phyloP scores from a whole-genome alignment of 2,113 vertebrate genomes.

The Rhynchopsitta pachyrhyncha region DNA sequence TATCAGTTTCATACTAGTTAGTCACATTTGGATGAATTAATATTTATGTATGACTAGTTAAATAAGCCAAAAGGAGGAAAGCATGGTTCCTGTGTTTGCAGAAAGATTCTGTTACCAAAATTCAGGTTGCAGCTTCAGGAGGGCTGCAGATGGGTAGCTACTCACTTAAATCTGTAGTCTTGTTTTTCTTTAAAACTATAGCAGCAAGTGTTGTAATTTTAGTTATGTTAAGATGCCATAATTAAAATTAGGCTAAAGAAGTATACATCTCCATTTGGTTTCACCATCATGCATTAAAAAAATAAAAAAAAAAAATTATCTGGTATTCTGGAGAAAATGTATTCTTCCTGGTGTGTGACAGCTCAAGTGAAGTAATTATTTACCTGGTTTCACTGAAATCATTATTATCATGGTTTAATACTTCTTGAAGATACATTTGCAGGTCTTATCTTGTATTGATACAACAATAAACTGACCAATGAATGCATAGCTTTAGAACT shows the following conservation, averaged over 20 bases:
- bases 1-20: neutral
- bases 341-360: neutral
- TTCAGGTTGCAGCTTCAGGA: neutral
- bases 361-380: neutral
- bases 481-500: neutral
- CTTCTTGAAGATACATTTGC: neutral
- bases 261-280: neutral
- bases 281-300: neutral
- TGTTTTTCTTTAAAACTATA: neutral
- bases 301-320: neutral
- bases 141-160: neutral
- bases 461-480: neutral
- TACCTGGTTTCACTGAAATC: neutral
- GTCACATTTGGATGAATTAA: neutral
- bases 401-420: neutral
- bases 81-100: neutral
- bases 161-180: neutral
- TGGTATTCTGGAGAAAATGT: neutral
- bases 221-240: neutral
- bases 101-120: neutral
- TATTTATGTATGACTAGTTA: neutral
- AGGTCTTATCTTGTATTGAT: neutral
- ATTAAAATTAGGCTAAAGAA: neutral
- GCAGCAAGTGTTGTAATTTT: neutral
- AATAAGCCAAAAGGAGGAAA: neutral